A percentile compares a stretch with the other conserved stretches of the same genome.
phyloP scores from a whole-genome alignment of 2,113 vertebrate species.

The Aptenodytes patagonicus region DNA sequence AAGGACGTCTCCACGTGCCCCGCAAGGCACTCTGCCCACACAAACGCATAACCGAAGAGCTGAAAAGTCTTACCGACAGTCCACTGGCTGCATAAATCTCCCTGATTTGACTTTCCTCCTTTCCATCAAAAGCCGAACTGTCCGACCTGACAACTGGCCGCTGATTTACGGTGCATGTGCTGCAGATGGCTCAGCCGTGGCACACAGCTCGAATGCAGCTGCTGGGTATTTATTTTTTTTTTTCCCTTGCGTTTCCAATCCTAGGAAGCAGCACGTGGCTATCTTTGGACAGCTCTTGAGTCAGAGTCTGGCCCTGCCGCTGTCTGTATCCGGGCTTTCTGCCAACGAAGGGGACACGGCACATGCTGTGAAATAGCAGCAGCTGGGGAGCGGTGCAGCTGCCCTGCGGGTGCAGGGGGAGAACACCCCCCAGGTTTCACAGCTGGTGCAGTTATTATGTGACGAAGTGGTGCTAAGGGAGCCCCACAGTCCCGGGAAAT shows the following conservation, averaged over 20 bases:
- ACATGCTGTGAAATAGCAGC: not conserved
- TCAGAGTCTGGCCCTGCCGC: not conserved
- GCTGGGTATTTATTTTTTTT: not conserved
- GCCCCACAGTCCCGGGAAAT: not conserved
- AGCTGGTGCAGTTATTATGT: not conserved
- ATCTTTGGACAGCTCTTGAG: not conserved
- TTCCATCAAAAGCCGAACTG: not conserved
- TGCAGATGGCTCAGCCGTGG: constrained; percentile 19
- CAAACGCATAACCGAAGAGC: not conserved
- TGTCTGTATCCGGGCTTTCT: not conserved
- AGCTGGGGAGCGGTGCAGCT: not conserved
- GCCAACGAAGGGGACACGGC: not conserved
- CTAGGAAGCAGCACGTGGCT: not conserved
- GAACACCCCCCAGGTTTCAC: not conserved
- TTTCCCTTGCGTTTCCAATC: not conserved
- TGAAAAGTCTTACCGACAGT: not conserved
- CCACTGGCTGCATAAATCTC: not conserved
- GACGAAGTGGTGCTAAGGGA: not conserved
- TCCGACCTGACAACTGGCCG: not conserved
- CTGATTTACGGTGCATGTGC: not conserved
- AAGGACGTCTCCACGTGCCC: not conserved
- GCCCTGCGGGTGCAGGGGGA: rapidly evolving
- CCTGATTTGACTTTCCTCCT: rapidly evolving
- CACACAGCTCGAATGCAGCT: not conserved
- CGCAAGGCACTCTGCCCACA: not conserved